Evolutionary conservation across 1,140 invertebrate species (phyloP).

Genomic region (Camponotus vicinus): DNA sequence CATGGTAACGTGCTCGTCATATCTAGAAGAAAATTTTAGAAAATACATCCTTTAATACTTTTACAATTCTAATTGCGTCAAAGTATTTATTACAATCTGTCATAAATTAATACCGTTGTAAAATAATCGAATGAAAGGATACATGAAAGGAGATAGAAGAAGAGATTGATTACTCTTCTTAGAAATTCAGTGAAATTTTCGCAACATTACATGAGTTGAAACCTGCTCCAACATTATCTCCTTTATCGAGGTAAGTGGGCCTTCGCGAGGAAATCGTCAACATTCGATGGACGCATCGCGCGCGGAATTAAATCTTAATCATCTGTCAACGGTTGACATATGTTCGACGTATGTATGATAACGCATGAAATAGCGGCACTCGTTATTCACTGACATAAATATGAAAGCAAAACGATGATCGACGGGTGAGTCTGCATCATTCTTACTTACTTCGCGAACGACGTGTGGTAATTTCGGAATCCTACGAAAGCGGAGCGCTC

Average conservation of each 20-base stretch:
- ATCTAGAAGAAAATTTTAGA: constrained; percentile 70
- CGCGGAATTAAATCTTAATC: constrained; percentile 28
- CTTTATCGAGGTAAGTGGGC: constrained; percentile 44
- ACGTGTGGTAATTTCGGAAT: constrained; percentile 14
- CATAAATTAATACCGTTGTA: not conserved
- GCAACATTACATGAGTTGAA: not conserved
- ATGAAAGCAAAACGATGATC: constrained; percentile 19
- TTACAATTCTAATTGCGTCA: not conserved
- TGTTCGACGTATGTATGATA: not conserved
- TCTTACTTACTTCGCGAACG: constrained; percentile 47
- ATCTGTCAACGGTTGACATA: not conserved
- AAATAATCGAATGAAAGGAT: not conserved
- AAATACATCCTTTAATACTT: not conserved
- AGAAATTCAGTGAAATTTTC: constrained; percentile 30
- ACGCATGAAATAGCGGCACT: not conserved
- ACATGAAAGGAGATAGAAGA: not conserved
- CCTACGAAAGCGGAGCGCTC: not conserved
- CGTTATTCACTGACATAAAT: constrained; percentile 25
- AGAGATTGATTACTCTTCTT: not conserved
- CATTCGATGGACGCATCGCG: not conserved
- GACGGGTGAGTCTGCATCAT: constrained; percentile 14
- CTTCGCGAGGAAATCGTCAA: not conserved
- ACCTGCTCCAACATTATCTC: constrained; percentile 2
- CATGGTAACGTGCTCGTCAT: constrained; percentile 81
- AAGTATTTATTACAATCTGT: not conserved